Evolutionary conservation across 2,113 vertebrate species (phyloP), one percentile per base, ranked within the genome.

Genomic region (Empidonax alnorum): DNA sequence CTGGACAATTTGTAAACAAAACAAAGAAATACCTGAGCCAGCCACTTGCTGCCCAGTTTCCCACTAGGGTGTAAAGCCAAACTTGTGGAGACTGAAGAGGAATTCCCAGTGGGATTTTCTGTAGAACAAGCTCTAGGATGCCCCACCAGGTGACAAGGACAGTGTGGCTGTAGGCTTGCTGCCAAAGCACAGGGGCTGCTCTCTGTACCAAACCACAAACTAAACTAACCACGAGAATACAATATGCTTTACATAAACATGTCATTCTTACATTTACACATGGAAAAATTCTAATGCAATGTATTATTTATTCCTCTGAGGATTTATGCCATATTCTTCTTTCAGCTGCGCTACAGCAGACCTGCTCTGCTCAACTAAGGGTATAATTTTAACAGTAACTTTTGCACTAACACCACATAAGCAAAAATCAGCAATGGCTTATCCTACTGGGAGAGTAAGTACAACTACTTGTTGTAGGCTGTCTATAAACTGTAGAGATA

Each of bases 111-210:
- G 42, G 41, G 28, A 22, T 53, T 88, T 84, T 58, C 67, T 80
- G 55, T 7, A 59, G 46, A 74, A 83, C 0, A 0, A 19, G 49
- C 37, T 87, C 69, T 50, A 68, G 56, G 37, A 27, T 52, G n/a
- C 46, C 39, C 31, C 44, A 21, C 42, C 59, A n/a, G 0, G 3
- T 73, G 66, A 63, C 9, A 25, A 19, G 0, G 4, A n/a, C 37
- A 39, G 8, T 0, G 0, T 14, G 37, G 49, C 41, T 77, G 14
- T 0, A 12, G 33, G 24, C 25, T 3, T 30, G 46, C 37, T 63
- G 42, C 14, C 61, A 24, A 66, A 89, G 56, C 1, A 2, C 37
- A 74, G 61, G 0, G 3, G 39, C 20, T 4, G 1, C 19, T 59
- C 10, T 52, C 39, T 77, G 18, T 46, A 84, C 39, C 21, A 39